Evolutionary conservation across 2,113 vertebrate species (phyloP), one percentile per base, ranked within the genome.

Genomic region (Melanerpes formicivorus): DNA sequence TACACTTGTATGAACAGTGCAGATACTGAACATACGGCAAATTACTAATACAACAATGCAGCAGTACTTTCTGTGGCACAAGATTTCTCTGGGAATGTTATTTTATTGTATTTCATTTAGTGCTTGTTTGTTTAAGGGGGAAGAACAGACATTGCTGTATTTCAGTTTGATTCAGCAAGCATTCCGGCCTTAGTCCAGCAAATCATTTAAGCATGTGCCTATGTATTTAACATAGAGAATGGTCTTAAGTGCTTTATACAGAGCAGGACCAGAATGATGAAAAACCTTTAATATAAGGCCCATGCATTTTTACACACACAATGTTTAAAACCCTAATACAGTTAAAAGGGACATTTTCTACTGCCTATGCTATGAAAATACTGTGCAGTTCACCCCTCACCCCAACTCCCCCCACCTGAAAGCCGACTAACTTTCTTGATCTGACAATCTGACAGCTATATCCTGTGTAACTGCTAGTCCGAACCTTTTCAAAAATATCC

Each of bases 31-130:
- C 50, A 76, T 88, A 46, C 81, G 70, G 63, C 71, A 84, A 87
- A 91, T 86, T 76, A 63, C 71, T 94, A 74, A 87, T 48, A 69
- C 34, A 90, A 74, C 83, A 95, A 56, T 81, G 52, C 59, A 84
- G 64, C 70, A 87, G 59, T 91, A 88, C 76, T 95, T 93, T 91
- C 80, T 82, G 56, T 32, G 30, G 74, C n/a, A 69, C 64, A 85
- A 59, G 44, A 93, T 86, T 96, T 95, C 83, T 95, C 94, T 95
- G 91, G 74, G 91, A 95, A 96, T 95, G 93, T 93, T 95, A 90
- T 96, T 96, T 96, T 89, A 95, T 93, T 95, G 83, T 94, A 90
- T 95, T 95, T 93, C 77, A 88, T 93, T 96, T 94, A 87, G 56
- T 82, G 25, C 77, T 91, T 94, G 80, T 95, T 96, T 96, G 66